Conservation (phyloP, 2,888 invertebrate genomes). For the Mesochorus sp. region DNA sequence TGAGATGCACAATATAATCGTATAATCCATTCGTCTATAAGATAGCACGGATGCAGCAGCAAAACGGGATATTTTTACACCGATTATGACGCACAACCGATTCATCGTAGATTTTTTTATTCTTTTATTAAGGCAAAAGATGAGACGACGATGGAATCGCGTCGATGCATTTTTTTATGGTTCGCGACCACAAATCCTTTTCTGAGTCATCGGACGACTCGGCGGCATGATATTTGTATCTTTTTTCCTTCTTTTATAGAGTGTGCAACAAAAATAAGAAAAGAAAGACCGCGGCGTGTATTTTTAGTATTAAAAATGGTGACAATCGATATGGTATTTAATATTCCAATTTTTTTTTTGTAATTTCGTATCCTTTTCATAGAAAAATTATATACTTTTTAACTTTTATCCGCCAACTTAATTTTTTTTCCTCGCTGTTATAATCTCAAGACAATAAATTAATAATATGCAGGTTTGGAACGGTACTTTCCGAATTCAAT, state of each 20-base stretch:
- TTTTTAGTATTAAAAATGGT: too few relatives aligned
- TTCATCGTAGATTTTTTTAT: conserved; percentile 19
- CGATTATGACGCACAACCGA: conserved; percentile 49
- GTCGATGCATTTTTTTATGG: conserved; percentile 42
- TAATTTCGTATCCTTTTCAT: too few relatives aligned
- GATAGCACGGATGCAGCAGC: conserved; percentile 18
- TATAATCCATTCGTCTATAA: conserved; percentile 30
- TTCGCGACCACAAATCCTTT: conserved; percentile 23
- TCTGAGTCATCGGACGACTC: conserved; percentile 43
- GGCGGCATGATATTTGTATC: conserved; percentile 11
- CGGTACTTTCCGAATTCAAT: conserved; percentile 72
- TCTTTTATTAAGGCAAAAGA: conserved; percentile 21
- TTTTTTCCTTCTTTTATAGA: too few relatives aligned
- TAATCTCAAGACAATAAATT: conserved; percentile 9
- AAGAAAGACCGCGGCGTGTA: background rate
- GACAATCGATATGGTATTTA: too few relatives aligned
- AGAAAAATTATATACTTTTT: background rate
- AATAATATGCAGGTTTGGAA: conserved; percentile 31
- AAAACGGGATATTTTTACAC: conserved; percentile 41
- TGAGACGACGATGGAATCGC: conserved; percentile 34
- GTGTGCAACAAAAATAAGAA: background rate
- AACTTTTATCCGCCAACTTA: too few relatives aligned
- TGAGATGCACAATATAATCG: conserved; percentile 49
- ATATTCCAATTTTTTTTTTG: background rate
- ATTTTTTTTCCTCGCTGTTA: background rate